phyloP scores from a whole-genome alignment of 2,113 vertebrate species.

The Chauna torquata region DNA sequence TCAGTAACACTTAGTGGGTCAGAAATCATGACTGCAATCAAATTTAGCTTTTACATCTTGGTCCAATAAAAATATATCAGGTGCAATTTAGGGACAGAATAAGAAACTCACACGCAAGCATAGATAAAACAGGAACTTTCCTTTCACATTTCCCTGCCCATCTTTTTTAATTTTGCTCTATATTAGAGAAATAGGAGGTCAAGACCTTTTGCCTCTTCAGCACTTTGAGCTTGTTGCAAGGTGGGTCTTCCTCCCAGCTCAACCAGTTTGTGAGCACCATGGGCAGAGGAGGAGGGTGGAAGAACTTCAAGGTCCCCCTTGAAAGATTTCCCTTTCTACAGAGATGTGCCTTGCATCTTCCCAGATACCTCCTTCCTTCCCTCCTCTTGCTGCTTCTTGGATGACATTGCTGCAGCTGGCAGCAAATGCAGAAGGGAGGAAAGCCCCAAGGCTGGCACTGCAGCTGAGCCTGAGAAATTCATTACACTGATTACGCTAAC shows the following conservation, averaged over 20 bases:
- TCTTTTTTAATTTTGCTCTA: neutral
- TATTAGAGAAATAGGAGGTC: neutral
- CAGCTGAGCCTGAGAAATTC: neutral
- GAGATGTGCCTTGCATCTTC: neutral
- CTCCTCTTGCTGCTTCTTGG: neutral
- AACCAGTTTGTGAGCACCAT: neutral
- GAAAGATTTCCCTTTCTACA: neutral
- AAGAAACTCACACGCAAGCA: neutral
- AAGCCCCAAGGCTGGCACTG: neutral
- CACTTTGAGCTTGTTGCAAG: neutral
- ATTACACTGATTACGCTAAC: neutral
- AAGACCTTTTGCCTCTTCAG: neutral
- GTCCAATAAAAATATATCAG: slow-evolving; percentile 44
- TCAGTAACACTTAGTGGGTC: slow-evolving; percentile 22
- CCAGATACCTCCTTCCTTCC: neutral
- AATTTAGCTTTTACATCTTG: slow-evolving; percentile 13
- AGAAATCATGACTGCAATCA: slow-evolving; percentile 21
- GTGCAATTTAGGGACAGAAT: slow-evolving; percentile 5
- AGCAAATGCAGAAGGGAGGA: neutral
- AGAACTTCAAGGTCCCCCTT: neutral
- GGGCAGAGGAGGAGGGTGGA: neutral
- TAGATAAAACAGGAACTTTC: neutral
- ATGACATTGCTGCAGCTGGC: neutral
- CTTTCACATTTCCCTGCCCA: neutral
- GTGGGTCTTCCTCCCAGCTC: neutral